Evolutionary conservation across 37 sponge, comb jelly and placozoan species (phyloP), one percentile per base, ranked within the genome.

Genomic region (Hexactinellida sp.): DNA sequence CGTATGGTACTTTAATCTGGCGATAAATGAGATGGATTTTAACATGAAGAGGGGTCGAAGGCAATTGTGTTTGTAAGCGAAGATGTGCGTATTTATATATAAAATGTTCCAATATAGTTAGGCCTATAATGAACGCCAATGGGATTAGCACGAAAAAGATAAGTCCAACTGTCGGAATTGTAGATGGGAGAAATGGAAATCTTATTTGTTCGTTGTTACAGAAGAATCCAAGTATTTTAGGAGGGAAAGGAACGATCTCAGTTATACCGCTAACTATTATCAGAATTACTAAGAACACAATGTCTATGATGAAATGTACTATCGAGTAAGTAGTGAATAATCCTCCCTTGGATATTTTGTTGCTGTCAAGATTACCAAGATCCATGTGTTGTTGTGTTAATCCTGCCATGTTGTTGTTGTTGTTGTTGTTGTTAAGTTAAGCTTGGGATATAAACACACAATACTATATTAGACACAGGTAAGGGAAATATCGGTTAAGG

Each of bases 81-180:
- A 63, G 76, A n/a, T 63, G 76, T 63, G 28, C 76, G 76, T 63
- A 63, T n/a, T 63, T 63, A 23, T 63, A n/a, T 10, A 63, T 63
- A 23, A 63, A 63, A 63, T 63, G 76, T 23, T 63, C 76, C 34
- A 63, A 23, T 32, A 63, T 25, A 7, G 32, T 63, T 3, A 63
- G 76, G 30, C 76, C 76, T 23, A 63, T 63, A 7, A 63, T 25
- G 34, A 63, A 63, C 28, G 76, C 76, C 13, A 28, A 3, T 63
- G 76, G 76, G 25, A 63, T n/a, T n/a, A 63, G 13, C 13, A n/a
- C 76, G 76, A 63, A 63, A 23, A 63, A 63, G 25, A 63, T 63
- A 7, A 63, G 34, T 23, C 76, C 34, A 3, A 63, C 25, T 63
- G 76, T 63, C 34, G 76, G 76, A 25, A 63, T 63, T 10, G 76